Percentiles rank a stretch among this genome's conserved stretches.
Evolutionary conservation across 2,888 invertebrate genomes (phyloP).

Genomic region (Spicauda simplicius): DNA sequence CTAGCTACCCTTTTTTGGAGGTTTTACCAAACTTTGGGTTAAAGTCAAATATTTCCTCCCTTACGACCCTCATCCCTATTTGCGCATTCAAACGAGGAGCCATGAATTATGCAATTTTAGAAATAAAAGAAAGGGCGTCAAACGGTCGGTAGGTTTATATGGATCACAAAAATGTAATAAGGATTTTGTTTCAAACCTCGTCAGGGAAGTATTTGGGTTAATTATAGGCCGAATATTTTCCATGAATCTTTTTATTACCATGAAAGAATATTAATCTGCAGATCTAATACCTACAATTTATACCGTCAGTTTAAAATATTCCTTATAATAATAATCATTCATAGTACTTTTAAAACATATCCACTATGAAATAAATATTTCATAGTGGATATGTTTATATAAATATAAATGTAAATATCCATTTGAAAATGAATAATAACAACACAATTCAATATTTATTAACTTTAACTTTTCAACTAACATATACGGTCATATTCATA

Average conservation of each 20-base stretch:
- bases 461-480: no score
- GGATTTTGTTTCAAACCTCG: not conserved
- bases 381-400: no score
- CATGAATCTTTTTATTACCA: not conserved
- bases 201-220: not conserved
- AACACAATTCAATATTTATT: no score
- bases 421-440: no score
- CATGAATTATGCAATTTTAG: slow-evolving; percentile 35
- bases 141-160: not conserved
- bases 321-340: no score
- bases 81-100: slow-evolving; percentile 30
- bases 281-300: no score
- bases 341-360: no score
- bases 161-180: not conserved
- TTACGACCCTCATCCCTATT: slow-evolving; percentile 30
- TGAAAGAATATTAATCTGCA: no score
- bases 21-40: slow-evolving; percentile 28
- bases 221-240: not conserved
- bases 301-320: no score
- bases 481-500: no score
- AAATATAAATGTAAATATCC: no score
- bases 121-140: slow-evolving; percentile 8
- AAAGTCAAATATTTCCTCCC: slow-evolving; percentile 34
- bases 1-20: slow-evolving; percentile 24
- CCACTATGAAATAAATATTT: no score